Conservation (phyloP, 2,888 invertebrate genomes). For the Osmoderma eremita region DNA sequence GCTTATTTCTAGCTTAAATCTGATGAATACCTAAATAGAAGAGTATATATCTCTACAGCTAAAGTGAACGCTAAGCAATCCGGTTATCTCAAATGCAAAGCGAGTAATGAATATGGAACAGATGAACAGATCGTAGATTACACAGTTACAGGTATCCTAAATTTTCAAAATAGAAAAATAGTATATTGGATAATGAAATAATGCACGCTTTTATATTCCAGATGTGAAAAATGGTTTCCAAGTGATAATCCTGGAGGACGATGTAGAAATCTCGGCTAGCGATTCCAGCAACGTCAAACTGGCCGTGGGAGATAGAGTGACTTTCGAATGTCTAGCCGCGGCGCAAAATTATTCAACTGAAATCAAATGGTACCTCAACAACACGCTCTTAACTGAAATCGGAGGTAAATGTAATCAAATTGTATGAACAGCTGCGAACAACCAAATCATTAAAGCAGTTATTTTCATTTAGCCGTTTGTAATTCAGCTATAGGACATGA, state of each 20-base stretch:
- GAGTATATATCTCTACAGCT: constrained; percentile 57
- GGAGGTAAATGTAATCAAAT: constrained; percentile 39
- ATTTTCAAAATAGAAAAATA: background rate
- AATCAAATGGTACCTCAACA: constrained; percentile 65
- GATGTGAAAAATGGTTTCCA: constrained; percentile 65
- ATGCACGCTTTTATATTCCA: constrained; percentile 50
- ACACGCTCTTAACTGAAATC: constrained; percentile 45
- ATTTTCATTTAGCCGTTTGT: no score
- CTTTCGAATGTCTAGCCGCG: constrained; percentile 70
- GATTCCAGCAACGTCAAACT: constrained; percentile 52
- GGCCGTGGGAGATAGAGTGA: constrained; percentile 68
- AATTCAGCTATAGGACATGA: no score
- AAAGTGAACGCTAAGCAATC: constrained; percentile 61
- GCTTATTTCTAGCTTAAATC: constrained; percentile 10
- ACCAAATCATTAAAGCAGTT: no score
- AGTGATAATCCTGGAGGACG: constrained; percentile 61
- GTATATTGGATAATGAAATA: background rate
- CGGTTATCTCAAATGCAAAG: constrained; percentile 63
- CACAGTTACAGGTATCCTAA: constrained; percentile 51
- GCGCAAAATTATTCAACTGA: constrained; percentile 65
- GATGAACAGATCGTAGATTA: constrained; percentile 47
- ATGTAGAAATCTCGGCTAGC: constrained; percentile 54
- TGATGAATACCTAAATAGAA: constrained; percentile 43
- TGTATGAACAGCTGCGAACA: no score
- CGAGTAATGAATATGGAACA: constrained; percentile 61